Conservation (phyloP, 92 coral and sea anemone species). For the Parazoanthus darwini region DNA sequence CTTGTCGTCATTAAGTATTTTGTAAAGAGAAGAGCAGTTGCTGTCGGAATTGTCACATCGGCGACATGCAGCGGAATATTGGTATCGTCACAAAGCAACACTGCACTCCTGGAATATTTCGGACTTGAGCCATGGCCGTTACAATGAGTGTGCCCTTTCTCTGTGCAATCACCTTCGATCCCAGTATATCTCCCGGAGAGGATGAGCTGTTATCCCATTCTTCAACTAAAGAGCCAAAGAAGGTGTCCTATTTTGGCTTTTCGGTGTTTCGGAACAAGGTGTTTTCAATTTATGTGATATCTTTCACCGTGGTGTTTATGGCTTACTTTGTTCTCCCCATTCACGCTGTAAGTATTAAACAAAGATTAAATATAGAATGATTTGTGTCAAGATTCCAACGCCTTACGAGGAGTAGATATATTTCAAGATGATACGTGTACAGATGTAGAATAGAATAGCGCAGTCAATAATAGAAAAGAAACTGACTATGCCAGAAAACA, state of each 20-base stretch:
- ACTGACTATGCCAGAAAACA: no score
- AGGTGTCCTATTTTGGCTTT: neutral
- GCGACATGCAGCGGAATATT: constrained; percentile 60
- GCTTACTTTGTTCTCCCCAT: constrained; percentile 40
- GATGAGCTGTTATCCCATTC: neutral
- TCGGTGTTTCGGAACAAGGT: constrained; percentile 39
- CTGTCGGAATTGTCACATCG: constrained; percentile 59
- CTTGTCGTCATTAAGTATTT: constrained; percentile 57
- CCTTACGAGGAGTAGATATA: no score
- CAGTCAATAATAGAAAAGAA: no score
- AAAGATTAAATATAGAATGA: no score
- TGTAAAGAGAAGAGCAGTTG: constrained; percentile 59
- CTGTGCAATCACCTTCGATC: constrained; percentile 42
- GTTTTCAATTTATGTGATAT: constrained; percentile 43
- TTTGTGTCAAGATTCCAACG: no score
- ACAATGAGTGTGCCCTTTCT: constrained; percentile 24
- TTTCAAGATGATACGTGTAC: no score
- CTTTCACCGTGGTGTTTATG: constrained; percentile 44
- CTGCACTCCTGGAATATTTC: constrained; percentile 33
- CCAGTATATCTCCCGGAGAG: constrained; percentile 12
- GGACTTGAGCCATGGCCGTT: constrained; percentile 65
- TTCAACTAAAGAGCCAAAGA: constrained; percentile 16
- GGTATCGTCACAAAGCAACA: constrained; percentile 49
- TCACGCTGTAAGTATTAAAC: constrained; percentile 30
- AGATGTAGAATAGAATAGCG: no score